Conservation (phyloP, 2,888 invertebrate species). For the Eueremaeus valkanovi region DNA sequence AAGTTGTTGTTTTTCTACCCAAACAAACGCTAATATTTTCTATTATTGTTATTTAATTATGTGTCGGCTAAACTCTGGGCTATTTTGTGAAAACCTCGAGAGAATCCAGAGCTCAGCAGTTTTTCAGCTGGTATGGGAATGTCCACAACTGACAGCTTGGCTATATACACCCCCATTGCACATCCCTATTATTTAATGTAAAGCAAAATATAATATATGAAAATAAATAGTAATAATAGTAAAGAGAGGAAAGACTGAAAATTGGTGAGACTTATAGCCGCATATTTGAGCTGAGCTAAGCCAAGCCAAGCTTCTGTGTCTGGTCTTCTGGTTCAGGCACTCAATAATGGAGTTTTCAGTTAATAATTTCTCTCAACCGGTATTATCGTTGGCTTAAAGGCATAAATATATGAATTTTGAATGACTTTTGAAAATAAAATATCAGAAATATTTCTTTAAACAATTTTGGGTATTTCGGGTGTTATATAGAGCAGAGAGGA, state of each 20-base stretch:
- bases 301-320: background rate
- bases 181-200: too few species aligned
- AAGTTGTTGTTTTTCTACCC: constrained; percentile 11
- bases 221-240: background rate
- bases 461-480: background rate
- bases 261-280: too few species aligned
- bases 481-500: background rate
- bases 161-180: too few species aligned
- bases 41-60: constrained; percentile 14
- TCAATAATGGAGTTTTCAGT: constrained; percentile 11
- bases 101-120: too few species aligned
- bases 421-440: background rate
- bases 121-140: too few species aligned
- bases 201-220: background rate
- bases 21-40: background rate
- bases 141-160: too few species aligned
- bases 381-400: constrained; percentile 10
- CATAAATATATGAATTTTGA: background rate
- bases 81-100: too few species aligned
- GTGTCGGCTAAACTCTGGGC: too few species aligned
- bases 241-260: too few species aligned
- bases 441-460: background rate
- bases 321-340: constrained; percentile 20
- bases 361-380: constrained; percentile 17
- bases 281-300: too few species aligned